Conservation (phyloP, 2,113 vertebrate genomes). For the Recurvirostra avosetta region DNA sequence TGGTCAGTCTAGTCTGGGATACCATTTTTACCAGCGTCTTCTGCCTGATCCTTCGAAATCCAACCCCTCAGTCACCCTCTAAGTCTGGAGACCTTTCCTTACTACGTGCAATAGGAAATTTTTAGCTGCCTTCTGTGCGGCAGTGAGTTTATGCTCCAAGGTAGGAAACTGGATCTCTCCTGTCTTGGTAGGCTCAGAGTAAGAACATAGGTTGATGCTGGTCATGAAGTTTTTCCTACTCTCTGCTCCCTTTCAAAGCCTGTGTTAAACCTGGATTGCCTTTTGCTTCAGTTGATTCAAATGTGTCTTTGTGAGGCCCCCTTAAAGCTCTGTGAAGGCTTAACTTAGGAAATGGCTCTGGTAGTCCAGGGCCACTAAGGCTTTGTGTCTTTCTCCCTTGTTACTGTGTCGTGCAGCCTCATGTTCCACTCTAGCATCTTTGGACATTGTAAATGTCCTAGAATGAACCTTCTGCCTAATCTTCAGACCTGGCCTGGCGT, state of each 20-base stretch:
- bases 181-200: not conserved
- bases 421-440: not conserved
- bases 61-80: not conserved
- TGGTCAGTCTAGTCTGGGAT: not conserved
- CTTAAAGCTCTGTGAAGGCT: not conserved
- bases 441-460: not conserved
- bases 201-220: not conserved
- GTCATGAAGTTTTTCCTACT: not conserved
- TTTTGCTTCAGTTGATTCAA: not conserved
- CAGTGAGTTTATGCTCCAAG: not conserved
- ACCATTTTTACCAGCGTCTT: not conserved
- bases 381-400: not conserved
- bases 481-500: not conserved
- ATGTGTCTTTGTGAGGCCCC: not conserved
- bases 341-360: not conserved
- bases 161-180: not conserved
- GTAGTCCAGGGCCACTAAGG: not conserved
- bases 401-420: not conserved
- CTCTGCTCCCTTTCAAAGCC: not conserved
- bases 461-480: not conserved
- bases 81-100: not conserved
- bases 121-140: not conserved
- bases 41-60: not conserved
- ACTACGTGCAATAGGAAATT: not conserved
- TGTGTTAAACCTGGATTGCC: not conserved